Evolutionary conservation across 1,140 invertebrate species (phyloP), one percentile per base, ranked within the genome.

Genomic region (Drosophila pseudoobscura): DNA sequence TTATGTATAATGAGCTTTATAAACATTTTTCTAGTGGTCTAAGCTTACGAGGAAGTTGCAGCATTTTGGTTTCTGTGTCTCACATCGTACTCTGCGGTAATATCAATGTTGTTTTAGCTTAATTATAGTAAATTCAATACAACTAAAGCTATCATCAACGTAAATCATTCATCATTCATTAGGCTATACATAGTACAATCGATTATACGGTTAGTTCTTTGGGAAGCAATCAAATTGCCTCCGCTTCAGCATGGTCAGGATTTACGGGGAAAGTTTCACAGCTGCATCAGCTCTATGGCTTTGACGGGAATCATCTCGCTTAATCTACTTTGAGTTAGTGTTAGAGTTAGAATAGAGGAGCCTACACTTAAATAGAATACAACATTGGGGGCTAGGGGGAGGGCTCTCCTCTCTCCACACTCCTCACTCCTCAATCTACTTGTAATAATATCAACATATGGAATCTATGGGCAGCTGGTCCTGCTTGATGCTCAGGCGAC

Each of bases 401-500:
- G 53, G 41, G 26, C 35, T n/a, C 26, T 35, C 20, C 20, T 35
- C 4, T 5, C 24, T 54, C 46, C 20, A 26, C 4, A 24, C 24
- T 54, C 46, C 46, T 75, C 35, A 47, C 47, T 47, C 22, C 57
- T 46, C 64, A 53, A 51, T 45, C 11, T 35, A 39, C 29, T 51
- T 51, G 52, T 58, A 57, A 68, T 83, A 89, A 82, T 83, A 89
- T 91, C 87, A 91, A 77, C 90, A 91, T 63, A 91, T 75, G 72
- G 90, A 91, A 88, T 91, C 90, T 50, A 91, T 80, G 54, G 90
- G 87, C 73, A 91, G 71, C 73, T 91, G 90, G 59, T 91, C 89
- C 74, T 91, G 83, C 74, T 91, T 91, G 54, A 91, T 91, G 64
- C 90, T 91, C 66, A 91, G 65, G 41, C 90, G 79, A 52, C 90